Conservation (phyloP, 2,113 vertebrate genomes). For the Ailurus styani region DNA sequence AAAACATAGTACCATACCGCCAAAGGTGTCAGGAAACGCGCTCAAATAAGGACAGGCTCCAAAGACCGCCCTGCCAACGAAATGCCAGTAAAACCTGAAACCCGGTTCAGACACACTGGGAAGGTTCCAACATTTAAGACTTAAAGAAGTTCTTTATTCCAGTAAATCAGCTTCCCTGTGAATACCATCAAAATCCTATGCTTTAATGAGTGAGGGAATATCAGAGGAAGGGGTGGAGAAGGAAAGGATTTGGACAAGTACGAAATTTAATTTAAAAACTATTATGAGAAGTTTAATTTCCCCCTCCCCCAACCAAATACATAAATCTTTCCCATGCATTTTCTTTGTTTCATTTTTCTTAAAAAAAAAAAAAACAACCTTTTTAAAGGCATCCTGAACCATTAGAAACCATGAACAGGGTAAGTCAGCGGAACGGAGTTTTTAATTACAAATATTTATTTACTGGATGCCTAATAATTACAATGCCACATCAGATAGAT, state of each 20-base stretch:
- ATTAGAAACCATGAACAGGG: neutral
- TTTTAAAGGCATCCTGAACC: neutral
- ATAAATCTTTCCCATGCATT: conserved; percentile 62
- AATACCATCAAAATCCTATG: conserved; percentile 80
- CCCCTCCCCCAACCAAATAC: conserved; percentile 44
- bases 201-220: conserved; percentile 76
- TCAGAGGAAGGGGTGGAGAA: conserved; percentile 73
- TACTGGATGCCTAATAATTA: neutral
- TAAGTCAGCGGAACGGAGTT: neutral
- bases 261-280: conserved; percentile 76
- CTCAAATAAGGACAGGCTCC: conserved; percentile 78
- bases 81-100: conserved; percentile 84
- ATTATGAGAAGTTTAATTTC: conserved; percentile 73
- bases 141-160: conserved; percentile 84
- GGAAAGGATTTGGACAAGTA: conserved; percentile 65
- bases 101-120: conserved; percentile 81
- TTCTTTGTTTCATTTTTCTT: conserved; percentile 42
- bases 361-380: neutral
- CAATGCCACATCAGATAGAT: neutral
- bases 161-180: conserved; percentile 82
- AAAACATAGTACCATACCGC: conserved; percentile 76
- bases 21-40: conserved; percentile 82
- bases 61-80: conserved; percentile 81
- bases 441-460: neutral
- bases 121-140: conserved; percentile 79